A percentile compares a stretch with the other conserved stretches of the same genome.
Conservation (phyloP, 2,797 vertebrate genomes). For the Pantherophis alleghaniensis region DNA sequence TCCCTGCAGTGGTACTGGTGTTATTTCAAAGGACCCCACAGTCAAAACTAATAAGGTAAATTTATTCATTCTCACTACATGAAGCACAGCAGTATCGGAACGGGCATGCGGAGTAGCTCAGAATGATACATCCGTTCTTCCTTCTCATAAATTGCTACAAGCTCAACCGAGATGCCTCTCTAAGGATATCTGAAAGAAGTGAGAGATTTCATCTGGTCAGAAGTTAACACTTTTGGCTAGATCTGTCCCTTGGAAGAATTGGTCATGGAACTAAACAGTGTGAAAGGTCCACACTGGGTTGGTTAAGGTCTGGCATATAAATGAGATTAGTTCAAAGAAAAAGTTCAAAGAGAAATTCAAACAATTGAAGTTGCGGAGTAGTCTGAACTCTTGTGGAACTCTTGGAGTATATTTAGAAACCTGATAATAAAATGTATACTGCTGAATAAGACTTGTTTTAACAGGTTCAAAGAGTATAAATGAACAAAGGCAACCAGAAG, state of each 20-base stretch:
- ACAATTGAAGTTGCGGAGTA: too few species aligned
- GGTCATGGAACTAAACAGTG: not conserved
- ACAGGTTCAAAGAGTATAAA: not conserved
- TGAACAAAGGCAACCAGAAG: not conserved
- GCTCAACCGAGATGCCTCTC: not conserved
- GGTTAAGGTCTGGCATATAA: not conserved
- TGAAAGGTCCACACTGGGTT: not conserved
- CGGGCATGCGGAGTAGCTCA: not conserved
- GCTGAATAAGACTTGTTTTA: not conserved
- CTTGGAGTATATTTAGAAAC: not conserved
- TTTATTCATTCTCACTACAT: not conserved
- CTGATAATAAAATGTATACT: not conserved
- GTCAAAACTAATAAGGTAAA: slow-evolving; percentile 93
- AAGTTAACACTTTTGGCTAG: not conserved
- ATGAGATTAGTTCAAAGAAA: not conserved
- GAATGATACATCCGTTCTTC: too few species aligned
- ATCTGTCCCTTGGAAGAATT: not conserved
- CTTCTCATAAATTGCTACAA: not conserved
- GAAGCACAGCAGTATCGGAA: not conserved
- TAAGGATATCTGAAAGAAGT: not conserved
- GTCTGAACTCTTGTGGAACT: not conserved
- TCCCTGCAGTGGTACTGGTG: slow-evolving; percentile 93
- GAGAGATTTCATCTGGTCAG: not conserved
- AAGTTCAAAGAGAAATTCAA: not conserved
- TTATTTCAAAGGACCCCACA: slow-evolving; percentile 95